These are phyloP conservation scores for Alviniconcha marisindica DNA, from an alignment of 1,140 invertebrate genomes.

Conservation along the genomic window DNA sequence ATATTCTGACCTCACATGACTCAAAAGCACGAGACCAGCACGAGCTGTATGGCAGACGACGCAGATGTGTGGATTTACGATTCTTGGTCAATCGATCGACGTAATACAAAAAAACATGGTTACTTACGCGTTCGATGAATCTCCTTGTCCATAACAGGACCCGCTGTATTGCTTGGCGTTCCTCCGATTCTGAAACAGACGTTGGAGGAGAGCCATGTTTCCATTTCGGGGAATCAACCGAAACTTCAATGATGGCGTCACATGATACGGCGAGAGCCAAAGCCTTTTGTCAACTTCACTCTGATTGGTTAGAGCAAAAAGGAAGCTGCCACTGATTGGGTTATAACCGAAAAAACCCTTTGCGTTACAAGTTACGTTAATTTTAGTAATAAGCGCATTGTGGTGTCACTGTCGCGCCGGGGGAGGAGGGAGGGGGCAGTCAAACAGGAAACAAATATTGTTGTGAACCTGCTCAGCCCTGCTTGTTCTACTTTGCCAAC, in stretches of 20 bases:
- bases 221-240: conserved; percentile 38
- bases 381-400: too few relatives aligned
- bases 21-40: conserved; percentile 36
- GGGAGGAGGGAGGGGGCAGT: too few relatives aligned
- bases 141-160: conserved; percentile 29
- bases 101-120: not conserved
- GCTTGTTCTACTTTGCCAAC: too few relatives aligned
- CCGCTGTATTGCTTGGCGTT: conserved; percentile 41
- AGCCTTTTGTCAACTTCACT: not conserved
- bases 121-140: conserved; percentile 35
- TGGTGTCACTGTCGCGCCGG: too few relatives aligned
- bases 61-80: not conserved
- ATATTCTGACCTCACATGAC: conserved; percentile 33
- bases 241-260: conserved; percentile 9
- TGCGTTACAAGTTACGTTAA: too few relatives aligned
- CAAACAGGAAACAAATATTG: too few relatives aligned
- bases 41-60: conserved; percentile 23
- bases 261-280: conserved; percentile 7
- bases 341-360: too few relatives aligned
- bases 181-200: conserved; percentile 46
- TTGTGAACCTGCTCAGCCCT: too few relatives aligned
- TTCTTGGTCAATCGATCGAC: not conserved
- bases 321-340: conserved; percentile 7
- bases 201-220: conserved; percentile 51
- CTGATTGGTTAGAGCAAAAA: conserved; percentile 8